Evolutionary conservation across 1,140 invertebrate genomes (phyloP), one percentile per base, ranked within the genome.

Genomic region (Pseudachorutes palmiensis): DNA sequence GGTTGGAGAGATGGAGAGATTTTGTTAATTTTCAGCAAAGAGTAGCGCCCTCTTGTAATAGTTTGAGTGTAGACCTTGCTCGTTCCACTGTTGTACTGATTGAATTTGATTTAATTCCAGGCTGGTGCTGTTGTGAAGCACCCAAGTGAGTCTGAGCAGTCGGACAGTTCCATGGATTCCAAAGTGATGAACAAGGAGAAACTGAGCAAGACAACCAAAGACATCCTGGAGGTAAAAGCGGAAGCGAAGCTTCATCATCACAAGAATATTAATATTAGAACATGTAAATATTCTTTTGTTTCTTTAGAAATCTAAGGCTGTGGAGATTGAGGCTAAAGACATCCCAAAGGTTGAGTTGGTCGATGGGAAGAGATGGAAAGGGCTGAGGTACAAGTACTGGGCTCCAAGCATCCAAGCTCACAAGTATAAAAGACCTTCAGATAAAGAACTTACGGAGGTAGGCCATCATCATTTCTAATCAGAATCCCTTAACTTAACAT

Each of bases 381-480:
- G 87, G 12, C 76, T 86, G 0, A 81, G 84, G 58, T 94, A 91
- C 75, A 89, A 88, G 76, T 80, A 80, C 30, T 93, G 87, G 86
- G 82, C 81, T 1, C 79, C 83, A 2, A 84, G 83, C 19, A 81
- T 82, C 62, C 68, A 74, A 28, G 85, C 88, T 19, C 82, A 81
- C 1, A 88, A 87, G 76, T 87, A 87, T 74, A 91, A 91, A 76
- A 86, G 85, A 72, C 84, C 85, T 0, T 87, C 86, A 0, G 89
- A 92, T 68, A 86, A 87, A 74, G 91, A 92, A 78, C 83, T 92
- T 49, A 92, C 88, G 57, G 90, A 92, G 76, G 83, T 85, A 78
- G 65, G 30, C 26, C 30, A 22, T n/a, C n/a, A n/a, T n/a, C n/a
- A n/a, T n/a, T n/a, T n/a, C n/a, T n/a, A n/a, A n/a, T n/a, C n/a